Base-by-base conservation (phyloP, 2,113 vertebrate species). In the Vidua macroura region DNA sequence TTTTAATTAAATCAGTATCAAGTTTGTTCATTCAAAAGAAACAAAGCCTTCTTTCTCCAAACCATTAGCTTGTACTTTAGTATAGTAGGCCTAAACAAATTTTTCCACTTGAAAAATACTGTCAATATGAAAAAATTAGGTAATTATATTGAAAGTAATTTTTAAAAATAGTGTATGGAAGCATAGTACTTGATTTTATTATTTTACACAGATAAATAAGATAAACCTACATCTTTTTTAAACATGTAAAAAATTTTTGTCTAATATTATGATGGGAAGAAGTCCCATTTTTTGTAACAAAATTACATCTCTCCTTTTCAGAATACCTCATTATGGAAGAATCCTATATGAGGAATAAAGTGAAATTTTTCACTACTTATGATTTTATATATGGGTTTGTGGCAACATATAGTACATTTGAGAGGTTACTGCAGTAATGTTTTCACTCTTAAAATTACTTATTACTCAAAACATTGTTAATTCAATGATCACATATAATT, bases 1-100 rank as follows among this genome's bases (percentile, higher is more conserved):
- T 90, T 91, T 92, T 86, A 94, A 94, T 95, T 81, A 96, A 95
- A 91, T 75, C 52, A 88, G 48, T 88, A 94, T 70, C 72, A 85
- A 90, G 28, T 90, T 76, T 83, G 41, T 58, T 85, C 69, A 89
- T 68, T 94, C 69, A 74, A 39, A 92, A 93, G 60, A 83, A 93
- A 95, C 88, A 96, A 92, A 92, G 92, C 23, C 68, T 48, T 51
- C 88, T 93, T 95, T 92, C 86, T 90, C 64, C 76, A 93, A 88
- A 64, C 23, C 43, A 82, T 48, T 43, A 83, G 39, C 18, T 21
- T 27, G 12, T 33, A 63, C 18, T n/a, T 31, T 56, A 35, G 39
- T 11, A 73, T 3, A 52, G 23, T 3, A 85, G 75, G 51, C 24
- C 21, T 67, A 78, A 70, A 3, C 41, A 37, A 69, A 15, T 63